Base-by-base conservation (phyloP, 2,888 invertebrate genomes). In the Leptopterna dolabrata region DNA sequence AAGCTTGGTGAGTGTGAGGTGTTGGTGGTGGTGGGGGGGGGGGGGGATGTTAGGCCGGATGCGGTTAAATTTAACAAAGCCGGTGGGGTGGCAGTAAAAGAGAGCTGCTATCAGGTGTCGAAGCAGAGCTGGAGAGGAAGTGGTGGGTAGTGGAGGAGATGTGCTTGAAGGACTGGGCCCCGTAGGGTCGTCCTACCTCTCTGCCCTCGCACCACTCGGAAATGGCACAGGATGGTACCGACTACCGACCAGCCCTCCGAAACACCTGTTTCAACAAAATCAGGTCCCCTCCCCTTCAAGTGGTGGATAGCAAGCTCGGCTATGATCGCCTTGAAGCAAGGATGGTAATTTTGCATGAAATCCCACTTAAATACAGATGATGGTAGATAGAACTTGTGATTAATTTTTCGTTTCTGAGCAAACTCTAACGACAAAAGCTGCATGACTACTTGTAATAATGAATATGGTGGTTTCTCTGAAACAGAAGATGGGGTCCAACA, bases 1-100 rank as follows among this genome's bases (percentile, higher is more conserved):
- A 63, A 63, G 63, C 24, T 63, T 27, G 19, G 13, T 2, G 36
- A 36, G 36, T 36, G 36, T 36, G 36, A 4, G 36, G 36, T 2
- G 36, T 36, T 36, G 36, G 7, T 36, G 55, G 55, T 11, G 55
- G 19, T 55, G 55, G 4, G 55, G 36, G 73, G 14, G 30, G 29
- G 36, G 24, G 63, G 63, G 63, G 19, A 19, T 13, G 63, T 63
- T 27, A 13, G 63, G 24, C 47, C 51, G 81, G 81, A 81, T 81
- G 81, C 81, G 81, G 81, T 81, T 81, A 81, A 81, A 81, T 81
- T 81, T 81, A 81, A 81, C 81, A 81, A 81, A 81, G 81, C 51
- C 51, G 47, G 30, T 81, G 81, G 81, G 29, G 81, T 51, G 81
- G 47, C 36, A 41, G 73, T 36, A 73, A 16, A 36, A 73, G 73